Base-by-base conservation (phyloP, 1,140 invertebrate species). In the Drosophila sechellia region DNA sequence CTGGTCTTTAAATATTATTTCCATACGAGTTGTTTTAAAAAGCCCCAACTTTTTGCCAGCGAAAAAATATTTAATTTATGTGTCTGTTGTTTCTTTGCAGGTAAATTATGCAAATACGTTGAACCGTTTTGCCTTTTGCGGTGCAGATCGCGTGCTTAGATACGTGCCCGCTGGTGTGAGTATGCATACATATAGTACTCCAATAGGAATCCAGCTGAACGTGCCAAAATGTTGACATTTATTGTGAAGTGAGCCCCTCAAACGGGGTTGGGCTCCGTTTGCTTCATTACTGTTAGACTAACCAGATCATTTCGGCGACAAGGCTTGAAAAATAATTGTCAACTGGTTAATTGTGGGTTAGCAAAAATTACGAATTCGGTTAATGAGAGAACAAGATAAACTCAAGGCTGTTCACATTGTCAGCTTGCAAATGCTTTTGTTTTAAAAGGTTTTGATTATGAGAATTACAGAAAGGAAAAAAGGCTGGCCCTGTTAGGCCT, bases 91-190 rank as follows among this genome's bases (percentile, higher is more conserved):
- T 77, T 79, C 76, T 54, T 86, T 83, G 17, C 83, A 86, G 83
- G 83, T 86, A 89, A 83, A 72, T 85, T 79, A 81, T 87, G 81
- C 81, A 75, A 85, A 81, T 76, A 55, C 59, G 54, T 49, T 79
- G 48, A 66, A 56, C 64, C 57, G 60, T 56, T 76, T 78, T 65
- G 45, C 50, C 50, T 71, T 63, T 72, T 55, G 54, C 55, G 39
- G 42, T 39, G 49, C 60, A 64, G 81, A 81, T 81, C 49, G 68
- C 61, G 53, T 81, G 54, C 48, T 54, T 60, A 63, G 78, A 81
- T 79, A 79, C 52, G 45, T 74, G 60, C 61, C 60, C 22, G 20
- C 11, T 34, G 25, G 35, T 65, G 72, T 75, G 60, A 66, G 55
- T 79, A 65, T 49, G 55, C 61, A 50, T 64, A 50, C 20, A 39